Evolutionary conservation across 2,888 invertebrate genomes (phyloP), one percentile per base, ranked within the genome.

Genomic region (Chironomus tentans): DNA sequence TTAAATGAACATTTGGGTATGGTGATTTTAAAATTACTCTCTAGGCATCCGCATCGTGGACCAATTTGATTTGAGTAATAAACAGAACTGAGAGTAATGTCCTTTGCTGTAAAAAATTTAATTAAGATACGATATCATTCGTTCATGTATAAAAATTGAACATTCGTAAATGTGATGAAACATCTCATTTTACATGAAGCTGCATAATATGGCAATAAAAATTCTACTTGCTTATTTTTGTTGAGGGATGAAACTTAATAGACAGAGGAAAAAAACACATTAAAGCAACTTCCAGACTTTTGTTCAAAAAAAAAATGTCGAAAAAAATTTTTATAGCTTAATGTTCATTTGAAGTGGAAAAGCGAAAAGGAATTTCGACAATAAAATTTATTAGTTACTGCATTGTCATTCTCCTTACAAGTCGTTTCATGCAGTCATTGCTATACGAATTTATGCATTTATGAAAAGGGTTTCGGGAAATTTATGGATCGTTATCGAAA

Each of bases 151-250:
- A n/a, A 56, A n/a, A n/a, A 56, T 56, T 56, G 18, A n/a, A 15
- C 18, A 15, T 62, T 38, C 28, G 12, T 18, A 47, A 47, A 15
- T 24, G 18, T 28, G 28, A 46, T 5, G 28, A 47, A 70, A 68
- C 47, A 65, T 65, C 73, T 68, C 72, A 68, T 21, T 74, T 74
- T 68, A 65, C 74, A 68, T 74, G 74, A 68, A 74, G 68, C 47
- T 73, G 74, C 74, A 74, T 74, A 74, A 74, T 74, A 47, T 13
- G 22, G 24, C 38, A 68, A 74, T 74, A 74, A 65, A 74, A 74
- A 62, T 62, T 62, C 65, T 65, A 6, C 46, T 62, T 62, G 70
- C 70, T 46, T 21, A n/a, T 13, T 50, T n/a, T 7, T 70, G 38
- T 12, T 62, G 22, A 48, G 15, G 47, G 13, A 47, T 48, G 47